Conservation (phyloP, 1,140 invertebrate genomes). For the Adoxophyes honmai region DNA sequence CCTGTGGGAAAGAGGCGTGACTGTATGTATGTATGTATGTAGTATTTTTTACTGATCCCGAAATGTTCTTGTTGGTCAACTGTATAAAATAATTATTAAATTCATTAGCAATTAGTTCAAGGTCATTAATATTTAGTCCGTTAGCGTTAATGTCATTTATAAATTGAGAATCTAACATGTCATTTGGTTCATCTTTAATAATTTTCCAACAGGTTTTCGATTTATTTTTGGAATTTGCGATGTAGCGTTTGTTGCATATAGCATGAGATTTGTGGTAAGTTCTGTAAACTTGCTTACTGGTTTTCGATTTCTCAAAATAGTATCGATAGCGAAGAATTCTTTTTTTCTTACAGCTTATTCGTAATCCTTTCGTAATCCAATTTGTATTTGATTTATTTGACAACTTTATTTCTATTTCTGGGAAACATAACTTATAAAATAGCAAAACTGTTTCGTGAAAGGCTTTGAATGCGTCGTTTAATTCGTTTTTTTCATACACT, state of each 20-base stretch:
- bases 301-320: not conserved
- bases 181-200: too few relatives aligned
- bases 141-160: too few relatives aligned
- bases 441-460: not conserved
- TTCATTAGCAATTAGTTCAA: not conserved
- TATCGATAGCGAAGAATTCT: not conserved
- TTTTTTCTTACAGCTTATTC: not conserved
- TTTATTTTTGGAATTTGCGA: too few relatives aligned
- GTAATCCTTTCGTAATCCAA: not conserved
- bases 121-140: not conserved
- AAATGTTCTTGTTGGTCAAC: not conserved
- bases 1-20: too few relatives aligned
- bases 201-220: too few relatives aligned
- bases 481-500: not conserved
- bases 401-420: conserved; percentile 7
- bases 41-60: not conserved
- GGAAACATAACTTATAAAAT: conserved; percentile 11
- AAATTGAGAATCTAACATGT: too few relatives aligned
- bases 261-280: not conserved
- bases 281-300: not conserved
- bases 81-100: conserved; percentile 17
- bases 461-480: not conserved
- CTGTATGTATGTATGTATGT: too few relatives aligned
- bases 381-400: not conserved
- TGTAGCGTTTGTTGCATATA: too few relatives aligned